Conservation (phyloP, 2,888 invertebrate genomes). For the Didymodactylos carnosus region DNA sequence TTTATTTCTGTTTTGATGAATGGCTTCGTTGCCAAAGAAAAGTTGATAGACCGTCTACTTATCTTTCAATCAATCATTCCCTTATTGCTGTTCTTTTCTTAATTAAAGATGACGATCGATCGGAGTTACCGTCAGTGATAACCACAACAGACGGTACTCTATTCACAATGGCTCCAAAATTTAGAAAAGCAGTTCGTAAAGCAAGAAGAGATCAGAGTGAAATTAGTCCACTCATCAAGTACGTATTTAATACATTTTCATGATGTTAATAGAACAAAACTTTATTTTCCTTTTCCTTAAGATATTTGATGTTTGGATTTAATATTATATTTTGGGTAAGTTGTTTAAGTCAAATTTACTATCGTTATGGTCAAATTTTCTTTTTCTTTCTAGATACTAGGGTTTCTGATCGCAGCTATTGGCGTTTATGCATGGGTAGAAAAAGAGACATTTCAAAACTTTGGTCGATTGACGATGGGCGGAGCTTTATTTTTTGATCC, state of each 20-base stretch:
- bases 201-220: constrained; percentile 1
- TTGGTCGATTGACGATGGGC: constrained; percentile 61
- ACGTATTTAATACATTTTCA: neutral
- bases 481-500: constrained; percentile 63
- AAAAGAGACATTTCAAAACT: constrained; percentile 85
- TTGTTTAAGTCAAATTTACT: neutral
- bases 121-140: no score
- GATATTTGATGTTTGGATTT: constrained; percentile 9
- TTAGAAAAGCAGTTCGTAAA: neutral
- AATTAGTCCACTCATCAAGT: constrained; percentile 12
- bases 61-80: no score
- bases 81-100: no score
- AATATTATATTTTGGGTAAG: constrained; percentile 13
- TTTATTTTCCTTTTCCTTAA: neutral
- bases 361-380: no score
- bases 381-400: constrained; percentile 44
- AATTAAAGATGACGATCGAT: no score
- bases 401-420: constrained; percentile 62
- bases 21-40: no score
- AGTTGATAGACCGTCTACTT: no score
- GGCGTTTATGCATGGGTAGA: constrained; percentile 96
- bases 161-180: neutral
- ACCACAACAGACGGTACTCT: no score
- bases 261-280: neutral
- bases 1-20: no score